Conservation (phyloP, 2,113 vertebrate species). For the Eptatretus burgeri region DNA sequence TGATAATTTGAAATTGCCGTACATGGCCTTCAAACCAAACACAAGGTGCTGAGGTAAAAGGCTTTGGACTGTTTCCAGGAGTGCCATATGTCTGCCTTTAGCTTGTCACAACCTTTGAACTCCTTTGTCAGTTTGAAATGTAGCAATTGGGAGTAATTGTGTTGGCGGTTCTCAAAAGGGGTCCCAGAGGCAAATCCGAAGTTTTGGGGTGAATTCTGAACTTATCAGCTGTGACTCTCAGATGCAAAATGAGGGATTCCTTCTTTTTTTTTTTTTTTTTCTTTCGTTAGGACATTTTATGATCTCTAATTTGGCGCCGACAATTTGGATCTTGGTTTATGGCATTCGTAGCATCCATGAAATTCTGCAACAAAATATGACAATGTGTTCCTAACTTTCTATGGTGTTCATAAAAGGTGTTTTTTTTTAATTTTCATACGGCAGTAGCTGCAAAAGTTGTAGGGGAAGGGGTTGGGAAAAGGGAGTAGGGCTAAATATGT, state of each 20-base stretch:
- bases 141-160: not conserved
- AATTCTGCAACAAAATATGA: not conserved
- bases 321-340: not conserved
- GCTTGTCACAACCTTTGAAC: conserved; percentile 4
- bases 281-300: not conserved
- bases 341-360: not conserved
- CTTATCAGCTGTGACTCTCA: not conserved
- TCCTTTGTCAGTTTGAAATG: not conserved
- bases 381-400: not conserved
- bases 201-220: not conserved
- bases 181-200: not conserved
- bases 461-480: too few species aligned
- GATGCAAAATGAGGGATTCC: too few species aligned
- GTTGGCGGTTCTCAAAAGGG: too few species aligned
- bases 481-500: too few species aligned
- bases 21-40: conserved; percentile 6
- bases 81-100: conserved; percentile 6
- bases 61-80: not conserved
- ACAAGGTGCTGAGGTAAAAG: not conserved
- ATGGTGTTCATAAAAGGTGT: too few species aligned
- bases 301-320: not conserved
- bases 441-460: too few species aligned
- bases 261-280: not conserved
- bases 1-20: conserved; percentile 6
- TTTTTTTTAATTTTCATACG: too few species aligned